Base-by-base conservation (phyloP, 1,140 invertebrate species). In the Microvelia longipes region DNA sequence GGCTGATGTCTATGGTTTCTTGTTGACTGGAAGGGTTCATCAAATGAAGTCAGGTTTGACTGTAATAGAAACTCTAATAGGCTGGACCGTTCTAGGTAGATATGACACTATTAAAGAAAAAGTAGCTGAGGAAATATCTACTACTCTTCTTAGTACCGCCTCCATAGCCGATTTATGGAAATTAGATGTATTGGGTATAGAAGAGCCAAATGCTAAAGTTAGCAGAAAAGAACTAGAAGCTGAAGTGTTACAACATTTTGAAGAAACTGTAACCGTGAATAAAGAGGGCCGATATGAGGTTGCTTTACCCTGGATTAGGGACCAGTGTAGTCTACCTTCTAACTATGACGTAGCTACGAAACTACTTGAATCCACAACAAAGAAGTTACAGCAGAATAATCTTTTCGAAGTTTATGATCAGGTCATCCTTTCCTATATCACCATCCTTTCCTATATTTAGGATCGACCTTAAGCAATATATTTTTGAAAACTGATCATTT, bases 331-430 rank as follows among this genome's bases (percentile, higher is more conserved):
- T 13, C 25, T 50, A 11, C 35, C 68, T 14, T 15, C 14, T 69
- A 50, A 69, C 15, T 62, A 61, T 62, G 24, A 61, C 2, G 24
- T 69, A 50, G 25, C 28, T 26, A 69, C 66, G n/a, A 63, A 65
- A 15, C 28, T 19, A 69, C 15, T 29, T 26, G 60, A 29, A 70
- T 70, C 11, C 64, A 28, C 2, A 1, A 28, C 13, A 35, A 29
- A 19, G 19, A 19, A 15, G 28, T n/a, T n/a, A 25, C 15, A n/a
- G 62, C 15, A n/a, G 5, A 72, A 2, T 81, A 78, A 78, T 15
- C 29, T 65, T 15, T 69, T 28, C 35, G 27, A 11, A 65, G 35
- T n/a, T 50, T 69, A 69, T 28, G 11, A 19, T n/a, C n/a, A n/a
- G n/a, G n/a, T n/a, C n/a, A n/a, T n/a, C n/a, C n/a, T n/a, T n/a